Evolutionary conservation across 92 coral and sea anemone species (phyloP).

Genomic region (Meandrina meandrites): DNA sequence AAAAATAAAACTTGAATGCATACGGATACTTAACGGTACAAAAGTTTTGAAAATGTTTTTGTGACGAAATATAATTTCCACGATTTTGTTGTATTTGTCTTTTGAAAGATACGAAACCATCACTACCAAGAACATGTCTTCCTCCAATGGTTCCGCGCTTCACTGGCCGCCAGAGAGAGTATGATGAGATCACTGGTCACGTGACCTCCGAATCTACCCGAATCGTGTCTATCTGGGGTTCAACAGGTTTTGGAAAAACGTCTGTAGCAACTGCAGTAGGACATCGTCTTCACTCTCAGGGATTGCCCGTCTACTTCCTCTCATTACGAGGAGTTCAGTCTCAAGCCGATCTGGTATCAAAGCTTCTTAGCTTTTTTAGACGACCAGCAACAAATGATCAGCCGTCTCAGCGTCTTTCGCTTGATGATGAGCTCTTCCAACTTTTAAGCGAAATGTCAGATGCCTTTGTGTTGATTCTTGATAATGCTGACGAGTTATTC

Average conservation of each 20-base stretch:
- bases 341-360: not conserved
- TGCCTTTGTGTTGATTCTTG: not conserved
- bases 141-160: not conserved
- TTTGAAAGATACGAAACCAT: not conserved
- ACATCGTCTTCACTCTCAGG: not conserved
- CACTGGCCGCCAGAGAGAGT: not conserved
- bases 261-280: not conserved
- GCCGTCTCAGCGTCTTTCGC: not conserved
- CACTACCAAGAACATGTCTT: not conserved
- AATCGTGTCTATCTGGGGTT: not conserved
- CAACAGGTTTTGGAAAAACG: not conserved
- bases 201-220: not conserved
- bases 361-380: not conserved
- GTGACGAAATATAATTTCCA: too few species aligned
- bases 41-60: too few species aligned
- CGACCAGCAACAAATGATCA: not conserved
- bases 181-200: not conserved
- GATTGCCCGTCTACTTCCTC: not conserved
- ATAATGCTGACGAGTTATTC: not conserved
- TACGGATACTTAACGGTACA: too few species aligned
- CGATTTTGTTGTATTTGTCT: not conserved
- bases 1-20: too few species aligned
- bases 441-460: not conserved
- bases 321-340: not conserved
- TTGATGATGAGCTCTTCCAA: not conserved